Evolutionary conservation across 2,888 invertebrate genomes (phyloP).

Genomic region (Scaptomyza flava): DNA sequence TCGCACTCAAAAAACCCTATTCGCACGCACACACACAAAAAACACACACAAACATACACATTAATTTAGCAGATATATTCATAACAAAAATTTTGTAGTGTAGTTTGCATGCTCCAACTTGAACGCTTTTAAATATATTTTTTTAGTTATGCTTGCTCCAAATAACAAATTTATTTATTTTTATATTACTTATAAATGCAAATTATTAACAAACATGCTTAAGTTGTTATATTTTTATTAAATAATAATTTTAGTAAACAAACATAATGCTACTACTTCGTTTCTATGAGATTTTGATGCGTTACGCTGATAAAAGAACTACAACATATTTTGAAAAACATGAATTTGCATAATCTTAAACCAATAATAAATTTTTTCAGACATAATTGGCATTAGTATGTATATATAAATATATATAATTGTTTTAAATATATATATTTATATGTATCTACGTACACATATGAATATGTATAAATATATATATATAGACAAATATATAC

Average conservation of each 20-base stretch:
- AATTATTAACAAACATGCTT: constrained; percentile 8
- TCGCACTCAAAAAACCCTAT: not conserved
- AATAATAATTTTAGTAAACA: constrained; percentile 12
- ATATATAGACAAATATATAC: constrained; percentile 10
- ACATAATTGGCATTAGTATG: constrained; percentile 38
- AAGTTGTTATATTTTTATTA: constrained; percentile 16
- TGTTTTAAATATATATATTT: constrained; percentile 34
- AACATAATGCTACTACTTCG: constrained; percentile 11
- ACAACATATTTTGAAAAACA: constrained; percentile 83
- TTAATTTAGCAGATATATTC: constrained; percentile 18
- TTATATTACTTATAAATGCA: constrained; percentile 16
- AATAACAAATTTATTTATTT: constrained; percentile 16
- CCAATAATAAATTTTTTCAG: constrained; percentile 21
- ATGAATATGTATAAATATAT: constrained; percentile 35
- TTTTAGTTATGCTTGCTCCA: constrained; percentile 31
- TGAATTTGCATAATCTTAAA: constrained; percentile 58
- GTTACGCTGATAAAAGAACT: constrained; percentile 67
- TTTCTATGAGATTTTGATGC: constrained; percentile 30
- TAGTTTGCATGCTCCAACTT: constrained; percentile 45
- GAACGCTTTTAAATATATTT: constrained; percentile 30
- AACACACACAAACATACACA: not conserved
- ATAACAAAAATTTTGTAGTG: constrained; percentile 16
- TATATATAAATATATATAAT: constrained; percentile 46
- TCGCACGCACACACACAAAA: constrained; percentile 1
- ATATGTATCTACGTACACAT: constrained; percentile 28